A percentile compares a stretch with the other conserved stretches of the same genome.
Conservation (phyloP, 2,888 invertebrate genomes). For the Hipparchia semele region DNA sequence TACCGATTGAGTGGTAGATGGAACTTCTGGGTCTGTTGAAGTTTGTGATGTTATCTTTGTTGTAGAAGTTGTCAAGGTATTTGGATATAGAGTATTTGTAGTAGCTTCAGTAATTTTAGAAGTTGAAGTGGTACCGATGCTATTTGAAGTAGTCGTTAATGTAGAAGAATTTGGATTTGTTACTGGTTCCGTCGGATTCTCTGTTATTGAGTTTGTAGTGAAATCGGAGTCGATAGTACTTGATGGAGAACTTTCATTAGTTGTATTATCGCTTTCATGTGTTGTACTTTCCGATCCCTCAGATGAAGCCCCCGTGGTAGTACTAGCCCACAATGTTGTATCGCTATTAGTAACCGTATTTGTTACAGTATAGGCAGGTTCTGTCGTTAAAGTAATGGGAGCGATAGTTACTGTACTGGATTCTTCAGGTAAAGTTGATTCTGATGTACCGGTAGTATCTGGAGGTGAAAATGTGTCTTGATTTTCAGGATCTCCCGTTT, state of each 20-base stretch:
- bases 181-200: too few species aligned
- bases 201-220: background rate
- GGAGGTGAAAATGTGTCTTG: background rate
- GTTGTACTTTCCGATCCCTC: too few species aligned
- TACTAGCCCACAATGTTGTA: background rate
- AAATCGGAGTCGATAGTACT: background rate
- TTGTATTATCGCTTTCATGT: too few species aligned
- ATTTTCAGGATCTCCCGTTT: background rate
- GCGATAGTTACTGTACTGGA: conserved; percentile 3
- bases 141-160: too few species aligned
- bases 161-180: too few species aligned
- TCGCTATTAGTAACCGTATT: background rate
- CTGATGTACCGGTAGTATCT: background rate
- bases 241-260: background rate
- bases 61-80: background rate
- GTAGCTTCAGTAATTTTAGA: background rate
- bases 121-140: background rate
- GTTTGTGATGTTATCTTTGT: background rate
- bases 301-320: too few species aligned
- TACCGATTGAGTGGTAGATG: background rate
- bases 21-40: background rate
- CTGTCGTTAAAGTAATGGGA: background rate
- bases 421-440: background rate
- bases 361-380: background rate
- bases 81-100: background rate